These are phyloP conservation scores for Melanotaenia pygmaea DNA, from an alignment of 2,797 vertebrate species.

Conservation along the genomic window DNA sequence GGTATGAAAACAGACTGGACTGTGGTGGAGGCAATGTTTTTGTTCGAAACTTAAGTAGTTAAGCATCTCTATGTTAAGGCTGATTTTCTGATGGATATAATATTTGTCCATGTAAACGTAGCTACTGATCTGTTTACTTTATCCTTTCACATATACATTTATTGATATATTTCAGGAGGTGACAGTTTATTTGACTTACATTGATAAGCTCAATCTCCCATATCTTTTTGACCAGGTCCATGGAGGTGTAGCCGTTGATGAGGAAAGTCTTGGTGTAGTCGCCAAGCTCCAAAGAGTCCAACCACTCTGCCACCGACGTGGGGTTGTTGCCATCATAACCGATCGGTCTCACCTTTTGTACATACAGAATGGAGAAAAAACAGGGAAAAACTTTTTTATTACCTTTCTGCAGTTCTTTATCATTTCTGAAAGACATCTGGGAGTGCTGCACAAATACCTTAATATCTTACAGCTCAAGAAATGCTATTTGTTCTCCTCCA, in stretches of 20 bases:
- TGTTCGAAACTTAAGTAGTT: no score
- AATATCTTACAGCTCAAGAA: background rate
- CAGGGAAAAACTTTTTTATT: background rate
- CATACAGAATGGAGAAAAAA: constrained; percentile 10
- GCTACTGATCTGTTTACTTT: background rate
- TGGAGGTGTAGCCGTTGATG: constrained; percentile 97
- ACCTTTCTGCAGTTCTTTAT: background rate
- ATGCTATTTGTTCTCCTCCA: constrained; percentile 1
- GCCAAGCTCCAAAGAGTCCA: constrained; percentile 95
- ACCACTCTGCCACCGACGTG: constrained; percentile 96
- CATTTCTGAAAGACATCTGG: background rate
- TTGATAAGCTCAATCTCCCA: constrained; percentile 99
- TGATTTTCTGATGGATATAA: no score
- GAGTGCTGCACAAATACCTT: background rate
- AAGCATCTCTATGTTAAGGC: no score
- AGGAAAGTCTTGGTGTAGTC: constrained; percentile 99
- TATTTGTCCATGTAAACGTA: no score
- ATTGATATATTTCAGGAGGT: no score
- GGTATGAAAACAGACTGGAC: no score
- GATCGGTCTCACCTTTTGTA: constrained; percentile 90
- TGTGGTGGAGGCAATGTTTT: no score
- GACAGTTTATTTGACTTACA: constrained; percentile 81
- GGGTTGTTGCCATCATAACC: constrained; percentile 96
- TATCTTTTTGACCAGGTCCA: constrained; percentile 99
- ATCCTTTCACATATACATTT: background rate